A percentile compares a stretch with the other conserved stretches of the same genome.
These are phyloP conservation scores for Poeciliopsis infans DNA, from an alignment of 2,797 vertebrate species.

Conservation along the genomic window DNA sequence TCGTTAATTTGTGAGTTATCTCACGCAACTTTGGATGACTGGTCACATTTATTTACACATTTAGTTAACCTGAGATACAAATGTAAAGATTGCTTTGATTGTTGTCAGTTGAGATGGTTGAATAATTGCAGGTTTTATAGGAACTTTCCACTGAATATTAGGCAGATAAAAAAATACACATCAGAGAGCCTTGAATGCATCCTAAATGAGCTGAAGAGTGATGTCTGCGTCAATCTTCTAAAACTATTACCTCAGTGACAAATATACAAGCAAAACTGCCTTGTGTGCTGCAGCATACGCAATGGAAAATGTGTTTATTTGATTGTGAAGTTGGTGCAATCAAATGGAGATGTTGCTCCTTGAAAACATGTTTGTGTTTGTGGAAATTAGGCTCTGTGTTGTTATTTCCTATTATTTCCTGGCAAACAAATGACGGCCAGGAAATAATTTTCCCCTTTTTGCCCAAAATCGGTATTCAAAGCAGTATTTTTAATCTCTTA, in stretches of 20 bases:
- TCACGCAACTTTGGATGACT: slow-evolving; percentile 3
- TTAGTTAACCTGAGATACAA: neutral
- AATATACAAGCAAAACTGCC: neutral
- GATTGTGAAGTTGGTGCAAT: neutral
- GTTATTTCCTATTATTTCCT: neutral
- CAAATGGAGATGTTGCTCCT: neutral
- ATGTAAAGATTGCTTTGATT: neutral
- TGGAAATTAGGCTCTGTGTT: neutral
- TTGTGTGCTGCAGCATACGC: neutral
- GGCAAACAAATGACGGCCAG: neutral
- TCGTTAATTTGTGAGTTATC: neutral
- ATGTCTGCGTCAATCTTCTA: neutral
- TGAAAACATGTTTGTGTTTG: neutral
- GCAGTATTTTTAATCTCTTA: neutral
- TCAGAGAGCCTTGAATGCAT: neutral
- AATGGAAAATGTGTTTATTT: neutral
- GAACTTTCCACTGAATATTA: neutral
- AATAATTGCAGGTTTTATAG: neutral
- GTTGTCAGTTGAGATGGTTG: neutral
- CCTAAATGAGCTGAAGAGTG: neutral
- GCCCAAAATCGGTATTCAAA: neutral
- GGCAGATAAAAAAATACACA: no score
- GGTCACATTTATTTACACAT: neutral
- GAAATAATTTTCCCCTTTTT: neutral
- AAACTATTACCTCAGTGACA: neutral